A percentile compares a stretch with the other conserved stretches of the same genome.
phyloP scores from a whole-genome alignment of 2,797 vertebrate genomes.

The Enteromius radiatus region DNA sequence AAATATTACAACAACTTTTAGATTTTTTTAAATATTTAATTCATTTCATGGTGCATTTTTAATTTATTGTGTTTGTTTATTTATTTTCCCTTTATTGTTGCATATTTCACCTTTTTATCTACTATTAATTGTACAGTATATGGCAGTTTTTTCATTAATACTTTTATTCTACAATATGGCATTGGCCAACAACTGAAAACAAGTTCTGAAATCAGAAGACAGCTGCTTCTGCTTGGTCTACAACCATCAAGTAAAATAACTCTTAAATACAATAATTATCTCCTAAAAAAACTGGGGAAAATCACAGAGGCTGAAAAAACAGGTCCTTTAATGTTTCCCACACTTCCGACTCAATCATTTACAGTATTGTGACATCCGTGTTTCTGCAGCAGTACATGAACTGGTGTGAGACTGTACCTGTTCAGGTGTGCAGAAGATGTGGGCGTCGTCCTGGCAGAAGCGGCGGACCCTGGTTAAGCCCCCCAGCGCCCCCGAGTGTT shows the following conservation, averaged over 20 bases:
- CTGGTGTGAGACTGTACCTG: conserved; percentile 77
- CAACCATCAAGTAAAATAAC: too few species aligned
- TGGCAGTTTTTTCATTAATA: too few species aligned
- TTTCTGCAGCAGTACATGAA: neutral
- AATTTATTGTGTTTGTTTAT: too few species aligned
- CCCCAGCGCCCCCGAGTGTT: conserved; percentile 84
- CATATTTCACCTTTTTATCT: too few species aligned
- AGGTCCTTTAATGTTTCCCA: neutral
- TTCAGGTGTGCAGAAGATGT: conserved; percentile 90
- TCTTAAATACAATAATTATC: too few species aligned
- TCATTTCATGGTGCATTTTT: too few species aligned
- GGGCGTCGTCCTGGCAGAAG: conserved; percentile 94
- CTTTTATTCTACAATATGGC: too few species aligned
- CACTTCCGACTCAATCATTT: neutral
- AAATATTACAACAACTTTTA: too few species aligned
- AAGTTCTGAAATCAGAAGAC: neutral
- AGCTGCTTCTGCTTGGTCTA: neutral
- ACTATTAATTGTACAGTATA: too few species aligned
- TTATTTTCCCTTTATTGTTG: too few species aligned
- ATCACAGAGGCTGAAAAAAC: neutral
- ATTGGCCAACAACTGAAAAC: too few species aligned
- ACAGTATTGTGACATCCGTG: neutral
- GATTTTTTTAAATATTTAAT: too few species aligned
- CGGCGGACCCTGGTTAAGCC: conserved; percentile 88
- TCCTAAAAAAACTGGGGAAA: neutral